Conservation (phyloP, 2,888 invertebrate species). For the Adineta ricciae region DNA sequence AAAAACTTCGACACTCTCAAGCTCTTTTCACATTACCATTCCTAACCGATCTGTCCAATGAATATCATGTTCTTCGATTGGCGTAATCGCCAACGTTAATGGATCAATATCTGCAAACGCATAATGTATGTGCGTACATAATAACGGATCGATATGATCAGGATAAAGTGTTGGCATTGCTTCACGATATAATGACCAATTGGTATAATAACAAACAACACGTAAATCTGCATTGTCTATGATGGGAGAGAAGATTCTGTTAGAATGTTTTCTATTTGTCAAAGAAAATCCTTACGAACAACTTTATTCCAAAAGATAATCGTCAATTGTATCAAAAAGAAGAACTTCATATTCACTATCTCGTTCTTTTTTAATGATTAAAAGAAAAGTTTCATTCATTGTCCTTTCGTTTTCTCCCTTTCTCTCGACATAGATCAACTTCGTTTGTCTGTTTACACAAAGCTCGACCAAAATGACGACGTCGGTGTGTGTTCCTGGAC, state of each 20-base stretch:
- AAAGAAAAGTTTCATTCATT: not conserved
- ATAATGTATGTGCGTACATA: constrained; percentile 90
- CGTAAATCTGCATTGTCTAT: not conserved
- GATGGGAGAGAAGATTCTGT: not conserved
- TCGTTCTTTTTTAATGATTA: not conserved
- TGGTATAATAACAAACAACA: constrained; percentile 83
- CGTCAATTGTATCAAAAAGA: not conserved
- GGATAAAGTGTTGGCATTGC: constrained; percentile 68
- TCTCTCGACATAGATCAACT: not conserved
- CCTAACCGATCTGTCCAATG: constrained; percentile 29
- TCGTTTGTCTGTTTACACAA: not conserved
- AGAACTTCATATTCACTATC: not conserved
- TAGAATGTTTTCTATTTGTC: not conserved
- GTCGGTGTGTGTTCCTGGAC: not conserved
- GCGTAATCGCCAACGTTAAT: constrained; percentile 27
- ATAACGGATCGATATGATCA: constrained; percentile 81
- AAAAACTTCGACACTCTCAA: not conserved
- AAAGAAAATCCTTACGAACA: not conserved
- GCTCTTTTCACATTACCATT: not conserved
- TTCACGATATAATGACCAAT: constrained; percentile 86
- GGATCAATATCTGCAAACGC: constrained; percentile 87
- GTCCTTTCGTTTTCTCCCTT: not conserved
- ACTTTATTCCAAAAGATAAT: not conserved
- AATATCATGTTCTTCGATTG: constrained; percentile 32
- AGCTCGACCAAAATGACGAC: not conserved